Base-by-base conservation (phyloP, 2,113 vertebrate species). In the Austrofundulus limnaeus region DNA sequence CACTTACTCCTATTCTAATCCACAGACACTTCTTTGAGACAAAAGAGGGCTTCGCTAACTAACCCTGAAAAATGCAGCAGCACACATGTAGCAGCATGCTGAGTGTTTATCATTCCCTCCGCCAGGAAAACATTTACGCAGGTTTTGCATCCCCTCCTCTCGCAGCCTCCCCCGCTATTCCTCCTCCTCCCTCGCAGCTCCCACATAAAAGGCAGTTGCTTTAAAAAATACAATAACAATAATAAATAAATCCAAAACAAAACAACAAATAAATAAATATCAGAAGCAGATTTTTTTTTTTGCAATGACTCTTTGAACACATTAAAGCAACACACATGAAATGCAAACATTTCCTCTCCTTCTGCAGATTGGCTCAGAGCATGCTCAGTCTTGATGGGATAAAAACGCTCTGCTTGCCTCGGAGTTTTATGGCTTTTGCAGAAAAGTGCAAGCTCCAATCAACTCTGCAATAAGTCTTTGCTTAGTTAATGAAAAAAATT, bases 51-150 rank as follows among this genome's bases (percentile, higher is more conserved):
- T n/a, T 61, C 4, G 5, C 12, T 54, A 58, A 82, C 60, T 59
- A 67, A 61, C 66, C 53, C 10, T 70, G 60, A 80, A 72, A 84
- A 80, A 77, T 77, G 71, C 70, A 64, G 49, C 76, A 62, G 74
- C 78, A 80, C 62, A 59, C 24, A 54, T 31, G 55, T 31, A 21
- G 6, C 58, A 39, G 37, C 23, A 51, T 20, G 19, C 39, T 51
- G 20, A 2, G 17, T 46, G 2, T 45, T 54, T 52, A 61, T 83
- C 77, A 52, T 43, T 54, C 21, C 14, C 16, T 19, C 21, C 50
- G 57, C 34, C 10, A 62, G 51, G 21, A 64, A 55, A 61, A 50
- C n/a, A 65, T 79, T 49, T 53, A 47, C 52, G 57, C 46, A 13
- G 17, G 63, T 55, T 21, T 23, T 15, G 63, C 34, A 61, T 41